Conservation (phyloP, 2,888 invertebrate species). For the Brenthis hecate region DNA sequence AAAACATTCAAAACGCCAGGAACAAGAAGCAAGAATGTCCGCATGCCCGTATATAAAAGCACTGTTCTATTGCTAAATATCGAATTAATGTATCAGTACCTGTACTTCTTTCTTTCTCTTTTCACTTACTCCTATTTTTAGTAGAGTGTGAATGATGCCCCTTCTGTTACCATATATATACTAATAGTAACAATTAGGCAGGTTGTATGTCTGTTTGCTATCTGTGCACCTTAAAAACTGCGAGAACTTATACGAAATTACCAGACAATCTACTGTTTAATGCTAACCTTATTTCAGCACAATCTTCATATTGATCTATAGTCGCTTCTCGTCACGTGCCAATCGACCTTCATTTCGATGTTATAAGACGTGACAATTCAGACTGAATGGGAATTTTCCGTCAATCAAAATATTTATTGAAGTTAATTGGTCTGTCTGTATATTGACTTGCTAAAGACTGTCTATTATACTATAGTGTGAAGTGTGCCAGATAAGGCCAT, state of each 20-base stretch:
- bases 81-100: no score
- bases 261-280: background rate
- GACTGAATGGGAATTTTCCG: conserved; percentile 25
- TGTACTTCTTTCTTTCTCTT: no score
- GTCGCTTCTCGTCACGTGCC: conserved; percentile 14
- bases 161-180: no score
- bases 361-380: conserved; percentile 20
- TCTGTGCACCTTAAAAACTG: background rate
- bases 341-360: conserved; percentile 16
- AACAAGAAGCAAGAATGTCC: no score
- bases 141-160: no score
- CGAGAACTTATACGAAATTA: background rate
- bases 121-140: no score
- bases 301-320: conserved; percentile 11
- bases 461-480: background rate
- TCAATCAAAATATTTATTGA: conserved; percentile 30
- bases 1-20: no score
- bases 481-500: no score
- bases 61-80: no score
- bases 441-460: background rate
- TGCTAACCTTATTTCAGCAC: conserved; percentile 1
- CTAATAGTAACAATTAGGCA: no score
- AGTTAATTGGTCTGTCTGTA: conserved; percentile 20
- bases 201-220: no score
- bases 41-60: no score